phyloP scores from a whole-genome alignment of 1,140 invertebrate species.

The Octopus bimaculoides region DNA sequence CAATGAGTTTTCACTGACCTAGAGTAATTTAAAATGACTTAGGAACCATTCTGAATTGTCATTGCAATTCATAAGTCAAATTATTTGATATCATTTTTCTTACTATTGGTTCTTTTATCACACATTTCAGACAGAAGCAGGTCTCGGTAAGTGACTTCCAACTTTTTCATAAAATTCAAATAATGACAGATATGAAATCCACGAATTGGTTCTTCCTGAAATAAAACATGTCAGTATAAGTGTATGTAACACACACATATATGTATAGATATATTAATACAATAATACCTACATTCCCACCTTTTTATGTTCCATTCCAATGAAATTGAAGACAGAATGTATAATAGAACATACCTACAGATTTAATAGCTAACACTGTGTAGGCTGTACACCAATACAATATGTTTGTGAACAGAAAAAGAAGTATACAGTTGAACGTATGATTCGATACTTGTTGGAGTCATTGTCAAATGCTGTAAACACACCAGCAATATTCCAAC shows the following conservation, averaged over 20 bases:
- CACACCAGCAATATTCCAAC: too few species aligned
- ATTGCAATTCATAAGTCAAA: too few species aligned
- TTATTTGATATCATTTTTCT: too few species aligned
- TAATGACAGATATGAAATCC: slow-evolving; percentile 47
- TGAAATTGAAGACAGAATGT: not conserved
- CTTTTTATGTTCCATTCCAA: not conserved
- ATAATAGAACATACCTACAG: not conserved
- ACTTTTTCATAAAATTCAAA: slow-evolving; percentile 49
- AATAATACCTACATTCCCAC: not conserved
- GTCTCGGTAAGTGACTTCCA: slow-evolving; percentile 50
- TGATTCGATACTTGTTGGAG: too few species aligned
- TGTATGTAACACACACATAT: not conserved
- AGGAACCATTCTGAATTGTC: too few species aligned
- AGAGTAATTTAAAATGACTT: too few species aligned
- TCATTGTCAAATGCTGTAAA: too few species aligned
- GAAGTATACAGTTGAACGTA: too few species aligned
- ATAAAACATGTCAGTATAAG: slow-evolving; percentile 5
- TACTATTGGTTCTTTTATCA: too few species aligned
- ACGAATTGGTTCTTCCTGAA: slow-evolving; percentile 50
- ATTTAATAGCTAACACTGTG: not conserved
- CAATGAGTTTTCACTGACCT: too few species aligned
- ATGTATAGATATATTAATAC: not conserved
- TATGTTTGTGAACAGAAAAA: too few species aligned
- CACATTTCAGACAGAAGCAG: slow-evolving; percentile 48
- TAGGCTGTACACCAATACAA: too few species aligned